Evolutionary conservation across 2,113 vertebrate genomes (phyloP), one percentile per base, ranked within the genome.

Genomic region (Quiscalus mexicanus): DNA sequence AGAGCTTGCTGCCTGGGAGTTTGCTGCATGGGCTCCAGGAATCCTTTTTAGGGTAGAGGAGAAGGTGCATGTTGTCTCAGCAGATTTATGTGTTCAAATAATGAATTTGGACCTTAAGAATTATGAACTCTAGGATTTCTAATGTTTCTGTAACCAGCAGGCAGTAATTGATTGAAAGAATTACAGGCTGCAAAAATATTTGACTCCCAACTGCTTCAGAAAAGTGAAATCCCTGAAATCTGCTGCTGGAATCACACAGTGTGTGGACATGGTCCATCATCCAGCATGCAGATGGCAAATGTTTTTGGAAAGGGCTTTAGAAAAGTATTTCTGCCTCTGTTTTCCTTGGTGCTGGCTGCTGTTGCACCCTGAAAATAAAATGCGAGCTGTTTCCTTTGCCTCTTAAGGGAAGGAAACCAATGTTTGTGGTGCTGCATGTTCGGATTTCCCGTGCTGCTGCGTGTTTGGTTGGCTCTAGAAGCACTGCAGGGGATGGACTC

Each of bases 361-460:
- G 5, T 60, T 91, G 84, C 64, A 86, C 71, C 90, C 79, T 70
- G 82, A 77, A 94, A 95, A 91, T 73, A 70, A 94, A 88, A 81
- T 1, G 22, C 73, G 82, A 80, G 35, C 30, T 3, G 25, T 68
- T 86, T 84, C 79, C 64, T 86, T 95, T 86, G 59, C 88, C 88
- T 22, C 69, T 85, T 92, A 84, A 95, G 78, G 90, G 63, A 88
- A 93, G 90, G 64, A 39, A 75, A 63, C 45, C 50, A 6, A 2
- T 2, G 16, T 62, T 80, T 12, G 8, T 15, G 13, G 45, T 22
- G 62, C 21, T 50, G 35, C 6, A 8, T 0, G 18, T 93, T 87
- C 81, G 21, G 0, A 59, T 86, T 70, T 88, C 78, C 9, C 2
- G 5, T 3, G 2, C 44, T 3, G 2, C 44, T 10, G 7, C 5